Base-by-base conservation (phyloP, 1,140 invertebrate genomes). In the Psilanteris sp. region DNA sequence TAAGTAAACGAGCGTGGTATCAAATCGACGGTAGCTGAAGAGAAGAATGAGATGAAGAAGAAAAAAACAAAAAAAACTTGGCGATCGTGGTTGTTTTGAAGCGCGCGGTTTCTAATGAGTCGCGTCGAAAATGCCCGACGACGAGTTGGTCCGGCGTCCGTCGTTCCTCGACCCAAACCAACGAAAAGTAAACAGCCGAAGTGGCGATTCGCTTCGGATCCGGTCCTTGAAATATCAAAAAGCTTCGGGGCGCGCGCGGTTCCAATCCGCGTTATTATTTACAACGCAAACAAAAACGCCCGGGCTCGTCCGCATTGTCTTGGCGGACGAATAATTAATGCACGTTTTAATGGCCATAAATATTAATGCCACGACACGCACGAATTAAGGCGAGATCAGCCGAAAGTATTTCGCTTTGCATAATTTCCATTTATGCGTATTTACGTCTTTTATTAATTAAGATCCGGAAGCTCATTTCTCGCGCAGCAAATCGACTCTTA, bases 241-340 rank as follows among this genome's bases (percentile, higher is more conserved):
- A 48, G 36, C 55, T 62, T 31, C 31, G 8, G 20, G 34, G 31
- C 46, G 50, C 34, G 41, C 52, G 41, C 26, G 34, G 41, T 52
- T 32, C 11, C 18, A 41, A 16, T 15, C 13, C 14, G 20, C 36
- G 43, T 66, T 54, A 66, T 66, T 66, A 66, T 54, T 66, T 54
- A 66, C 54, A 52, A 32, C 37, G 14, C 18, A 13, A 52, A 39
- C 48, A 44, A 66, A 66, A 66, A 66, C 26, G 24, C 6, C 9
- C 26, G 7, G 8, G 16, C 27, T 9, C 26, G 34, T 16, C 7
- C 15, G 44, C 27, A 34, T 14, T 66, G 44, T 27, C 61, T 66
- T 18, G 37, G 34, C 16, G 61, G 54, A 66, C 43, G 61, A 66
- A 66, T 66, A 66, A 66, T 66, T 44, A 66, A 66, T 66, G 3